Base-by-base conservation (phyloP, 1,140 invertebrate genomes). In the Calephelis virginiensis region DNA sequence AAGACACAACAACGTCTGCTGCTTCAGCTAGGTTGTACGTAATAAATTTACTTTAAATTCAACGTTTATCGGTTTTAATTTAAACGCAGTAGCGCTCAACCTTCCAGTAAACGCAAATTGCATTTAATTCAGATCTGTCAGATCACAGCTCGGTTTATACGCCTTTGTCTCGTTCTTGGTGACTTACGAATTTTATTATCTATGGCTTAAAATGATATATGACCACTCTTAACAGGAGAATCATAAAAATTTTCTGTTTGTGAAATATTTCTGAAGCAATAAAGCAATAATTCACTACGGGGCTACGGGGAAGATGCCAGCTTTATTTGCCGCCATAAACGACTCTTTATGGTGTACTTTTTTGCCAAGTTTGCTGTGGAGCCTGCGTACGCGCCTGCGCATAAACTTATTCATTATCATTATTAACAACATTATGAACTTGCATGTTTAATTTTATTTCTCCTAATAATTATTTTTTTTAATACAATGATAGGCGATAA, bases 211-310 rank as follows among this genome's bases (percentile, higher is more conserved):
- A 89, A 89, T 91, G 88, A 91, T 87, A 91, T 91, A 91, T 77
- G 78, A 62, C 78, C 75, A 81, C 85, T 86, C 83, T 91, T 91
- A 91, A 91, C 82, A 88, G 81, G 86, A 81, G 85, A 87, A 90
- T 89, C 88, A 90, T 90, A 90, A 90, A 90, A 90, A 89, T 90
- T 90, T 90, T 90, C 88, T 88, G 88, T 90, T 90, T 90, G 88
- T 88, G 82, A 89, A 90, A 90, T 89, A 89, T 90, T 90, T 87
- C 88, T 86, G 85, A 89, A 77, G 88, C 88, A 89, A 90, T 90
- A 90, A 90, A 90, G 88, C 86, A 88, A 89, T 90, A 90, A 89
- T 88, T 90, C 88, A 90, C 84, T 86, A 87, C 87, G 85, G 81
- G 87, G 83, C 87, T 86, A 86, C 86, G 80, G 83, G 83, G 86